These are phyloP conservation scores for Aldrovandia affinis DNA, from an alignment of 2,797 vertebrate species.

Conservation along the genomic window DNA sequence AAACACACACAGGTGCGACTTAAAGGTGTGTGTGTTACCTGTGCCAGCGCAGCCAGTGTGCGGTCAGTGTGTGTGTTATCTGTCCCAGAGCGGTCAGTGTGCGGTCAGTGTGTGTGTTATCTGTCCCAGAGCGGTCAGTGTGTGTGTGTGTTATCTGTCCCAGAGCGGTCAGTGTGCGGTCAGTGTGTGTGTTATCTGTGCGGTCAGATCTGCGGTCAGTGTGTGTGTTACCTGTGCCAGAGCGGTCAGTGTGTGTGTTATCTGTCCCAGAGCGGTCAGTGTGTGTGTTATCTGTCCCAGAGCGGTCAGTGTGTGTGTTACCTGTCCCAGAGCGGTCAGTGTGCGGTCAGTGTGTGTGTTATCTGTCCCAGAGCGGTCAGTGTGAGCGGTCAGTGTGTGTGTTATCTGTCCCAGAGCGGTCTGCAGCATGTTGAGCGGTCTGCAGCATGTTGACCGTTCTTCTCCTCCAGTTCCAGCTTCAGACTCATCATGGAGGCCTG, in stretches of 20 bases:
- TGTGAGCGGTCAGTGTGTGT: background rate
- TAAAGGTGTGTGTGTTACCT: no score
- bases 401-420: background rate
- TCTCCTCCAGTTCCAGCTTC: constrained; percentile 90
- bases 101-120: background rate
- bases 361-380: background rate
- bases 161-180: background rate
- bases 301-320: no score
- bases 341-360: background rate
- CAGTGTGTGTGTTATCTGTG: background rate
- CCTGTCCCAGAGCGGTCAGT: background rate
- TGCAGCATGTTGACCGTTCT: constrained; percentile 86
- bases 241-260: background rate
- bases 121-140: background rate
- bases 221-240: no score
- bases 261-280: no score
- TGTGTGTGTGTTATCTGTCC: background rate
- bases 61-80: background rate
- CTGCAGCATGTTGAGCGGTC: constrained; percentile 84
- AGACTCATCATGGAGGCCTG: constrained; percentile 81
- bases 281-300: background rate
- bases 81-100: background rate
- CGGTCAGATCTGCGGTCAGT: background rate
- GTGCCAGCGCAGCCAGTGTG: no score
- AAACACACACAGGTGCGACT: background rate